These are phyloP conservation scores for Meteorus sp. DNA, from an alignment of 1,140 invertebrate genomes.

Conservation along the genomic window DNA sequence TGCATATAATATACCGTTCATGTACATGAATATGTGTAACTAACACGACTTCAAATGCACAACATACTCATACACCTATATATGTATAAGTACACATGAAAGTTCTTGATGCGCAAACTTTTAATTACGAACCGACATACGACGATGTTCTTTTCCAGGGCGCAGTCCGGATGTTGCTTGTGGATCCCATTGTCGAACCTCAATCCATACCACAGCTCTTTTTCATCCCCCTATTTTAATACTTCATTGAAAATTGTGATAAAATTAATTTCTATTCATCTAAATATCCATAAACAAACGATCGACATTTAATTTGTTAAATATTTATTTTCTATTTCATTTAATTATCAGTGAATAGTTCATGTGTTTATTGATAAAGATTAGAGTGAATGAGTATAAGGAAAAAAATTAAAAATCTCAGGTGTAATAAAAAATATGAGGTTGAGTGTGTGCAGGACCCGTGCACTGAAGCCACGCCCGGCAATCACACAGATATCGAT, in stretches of 20 bases:
- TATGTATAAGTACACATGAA: conserved; percentile 3
- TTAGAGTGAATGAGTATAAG: too few species aligned
- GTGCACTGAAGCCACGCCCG: conserved; percentile 2
- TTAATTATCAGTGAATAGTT: not conserved
- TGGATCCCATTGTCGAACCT: conserved; percentile 6
- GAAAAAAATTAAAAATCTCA: too few species aligned
- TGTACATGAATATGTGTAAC: not conserved
- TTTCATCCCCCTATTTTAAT: not conserved
- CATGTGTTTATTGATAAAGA: too few species aligned
- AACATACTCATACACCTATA: conserved; percentile 6
- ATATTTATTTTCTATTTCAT: not conserved
- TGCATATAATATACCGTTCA: too few species aligned
- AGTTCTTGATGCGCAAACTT: conserved; percentile 38
- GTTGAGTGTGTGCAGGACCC: not conserved
- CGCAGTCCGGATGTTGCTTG: conserved; percentile 13
- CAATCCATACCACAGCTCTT: not conserved
- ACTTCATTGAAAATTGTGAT: too few species aligned
- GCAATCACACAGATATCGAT: conserved; percentile 9
- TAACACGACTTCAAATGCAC: not conserved
- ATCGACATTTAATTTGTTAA: too few species aligned
- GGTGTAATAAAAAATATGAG: too few species aligned
- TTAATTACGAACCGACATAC: conserved; percentile 33
- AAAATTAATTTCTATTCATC: too few species aligned
- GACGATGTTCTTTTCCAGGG: conserved; percentile 31
- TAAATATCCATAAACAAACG: too few species aligned